Conservation (phyloP, 2,888 invertebrate genomes). For the Plagodis pulveraria region DNA sequence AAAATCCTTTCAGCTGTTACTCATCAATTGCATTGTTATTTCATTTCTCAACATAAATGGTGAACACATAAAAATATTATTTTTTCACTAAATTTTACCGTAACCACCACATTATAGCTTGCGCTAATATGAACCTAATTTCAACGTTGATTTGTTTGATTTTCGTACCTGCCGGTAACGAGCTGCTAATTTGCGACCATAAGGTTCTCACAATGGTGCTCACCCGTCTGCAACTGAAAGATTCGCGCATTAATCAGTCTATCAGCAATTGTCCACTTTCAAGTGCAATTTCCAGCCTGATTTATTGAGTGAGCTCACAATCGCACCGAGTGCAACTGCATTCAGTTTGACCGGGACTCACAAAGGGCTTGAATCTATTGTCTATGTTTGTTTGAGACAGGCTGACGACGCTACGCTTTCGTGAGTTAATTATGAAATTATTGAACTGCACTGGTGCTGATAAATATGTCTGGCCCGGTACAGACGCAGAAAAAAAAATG, state of each 20-base stretch:
- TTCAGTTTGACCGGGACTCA: slow-evolving; percentile 3
- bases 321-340: slow-evolving; percentile 4
- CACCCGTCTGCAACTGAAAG: slow-evolving; percentile 12
- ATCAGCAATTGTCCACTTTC: slow-evolving; percentile 15
- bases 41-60: too few relatives aligned
- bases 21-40: too few relatives aligned
- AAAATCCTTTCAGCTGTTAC: too few relatives aligned
- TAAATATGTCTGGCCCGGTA: too few relatives aligned
- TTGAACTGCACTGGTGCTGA: background rate
- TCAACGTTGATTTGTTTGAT: too few relatives aligned
- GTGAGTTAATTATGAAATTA: slow-evolving; percentile 1
- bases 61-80: too few relatives aligned
- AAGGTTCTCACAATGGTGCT: background rate
- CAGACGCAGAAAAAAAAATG: too few relatives aligned
- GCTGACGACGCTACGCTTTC: slow-evolving; percentile 4
- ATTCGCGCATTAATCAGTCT: slow-evolving; percentile 18
- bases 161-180: too few relatives aligned
- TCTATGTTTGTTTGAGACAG: slow-evolving; percentile 12
- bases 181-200: too few relatives aligned
- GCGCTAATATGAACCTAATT: too few relatives aligned
- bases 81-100: too few relatives aligned
- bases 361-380: slow-evolving; percentile 10
- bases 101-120: too few relatives aligned
- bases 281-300: slow-evolving; percentile 11
- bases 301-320: slow-evolving; percentile 12